A percentile compares a stretch with the other conserved stretches of the same genome.
Evolutionary conservation across 1,140 invertebrate genomes (phyloP).

Genomic region (Aporrectodea caliginosa): DNA sequence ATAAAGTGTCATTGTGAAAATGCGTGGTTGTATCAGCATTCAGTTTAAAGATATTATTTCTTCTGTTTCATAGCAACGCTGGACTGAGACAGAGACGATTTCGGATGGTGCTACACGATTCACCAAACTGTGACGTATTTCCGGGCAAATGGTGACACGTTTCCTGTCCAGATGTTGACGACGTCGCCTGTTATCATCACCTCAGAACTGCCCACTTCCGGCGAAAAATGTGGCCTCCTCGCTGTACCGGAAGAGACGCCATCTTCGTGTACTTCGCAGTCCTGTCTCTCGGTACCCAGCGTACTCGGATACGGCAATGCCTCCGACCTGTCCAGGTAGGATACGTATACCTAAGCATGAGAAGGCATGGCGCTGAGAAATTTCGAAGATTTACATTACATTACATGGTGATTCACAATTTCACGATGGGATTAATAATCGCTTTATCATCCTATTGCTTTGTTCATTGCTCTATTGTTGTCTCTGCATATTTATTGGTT

Average conservation of each 20-base stretch:
- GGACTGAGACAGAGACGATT: not conserved
- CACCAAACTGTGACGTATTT: not conserved
- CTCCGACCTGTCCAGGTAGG: not conserved
- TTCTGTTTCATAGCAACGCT: not conserved
- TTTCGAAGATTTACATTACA: no score
- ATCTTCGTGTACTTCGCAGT: not conserved
- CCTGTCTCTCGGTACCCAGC: not conserved
- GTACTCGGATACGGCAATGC: not conserved
- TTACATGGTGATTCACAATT: no score
- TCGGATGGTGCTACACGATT: not conserved
- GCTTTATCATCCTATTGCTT: no score
- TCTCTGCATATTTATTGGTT: no score
- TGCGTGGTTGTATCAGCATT: not conserved
- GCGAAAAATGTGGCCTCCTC: not conserved
- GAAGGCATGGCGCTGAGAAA: no score
- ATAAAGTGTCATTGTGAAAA: not conserved
- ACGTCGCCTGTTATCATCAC: not conserved
- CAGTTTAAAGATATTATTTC: not conserved
- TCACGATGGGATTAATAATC: no score
- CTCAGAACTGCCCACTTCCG: not conserved
- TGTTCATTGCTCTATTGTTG: no score
- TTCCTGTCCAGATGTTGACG: not conserved
- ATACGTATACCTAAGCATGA: no score
- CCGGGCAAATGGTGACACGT: not conserved
- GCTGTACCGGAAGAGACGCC: not conserved